These are phyloP conservation scores for Eulithis testata DNA, from an alignment of 2,888 invertebrate species.

Conservation along the genomic window DNA sequence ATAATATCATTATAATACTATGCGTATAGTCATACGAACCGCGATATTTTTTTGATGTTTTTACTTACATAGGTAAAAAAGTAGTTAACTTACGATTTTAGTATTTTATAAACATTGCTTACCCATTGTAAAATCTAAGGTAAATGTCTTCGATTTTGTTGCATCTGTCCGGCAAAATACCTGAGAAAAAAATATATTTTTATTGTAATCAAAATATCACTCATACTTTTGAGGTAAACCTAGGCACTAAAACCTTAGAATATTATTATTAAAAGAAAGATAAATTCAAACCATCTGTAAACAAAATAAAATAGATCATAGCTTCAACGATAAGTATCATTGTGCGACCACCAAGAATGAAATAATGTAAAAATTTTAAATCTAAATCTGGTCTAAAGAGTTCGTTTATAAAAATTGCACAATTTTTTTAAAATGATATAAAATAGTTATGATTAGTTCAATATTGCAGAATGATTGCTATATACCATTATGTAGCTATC, in stretches of 20 bases:
- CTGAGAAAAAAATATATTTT: conserved; percentile 48
- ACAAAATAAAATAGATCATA: background rate
- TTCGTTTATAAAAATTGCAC: conserved; percentile 8
- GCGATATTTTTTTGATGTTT: too few species aligned
- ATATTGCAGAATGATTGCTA: conserved; percentile 7
- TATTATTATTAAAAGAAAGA: background rate
- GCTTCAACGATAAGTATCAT: background rate
- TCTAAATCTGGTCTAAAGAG: background rate
- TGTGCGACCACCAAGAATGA: background rate
- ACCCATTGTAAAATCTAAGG: conserved; percentile 79
- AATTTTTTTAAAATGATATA: conserved; percentile 2
- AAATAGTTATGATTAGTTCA: background rate
- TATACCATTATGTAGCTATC: background rate
- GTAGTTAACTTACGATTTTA: too few species aligned
- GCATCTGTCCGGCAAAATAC: conserved; percentile 71
- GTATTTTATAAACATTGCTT: conserved; percentile 43
- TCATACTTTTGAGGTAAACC: too few species aligned
- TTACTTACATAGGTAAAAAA: too few species aligned
- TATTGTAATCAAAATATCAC: background rate
- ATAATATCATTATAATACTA: too few species aligned
- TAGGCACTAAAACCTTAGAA: too few species aligned
- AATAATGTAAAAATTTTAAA: background rate
- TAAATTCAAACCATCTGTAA: conserved; percentile 5
- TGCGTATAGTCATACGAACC: too few species aligned
- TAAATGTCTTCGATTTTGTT: conserved; percentile 76